A percentile compares a stretch with the other conserved stretches of the same genome.
These are phyloP conservation scores for Podarcis raffonei DNA, from an alignment of 2,113 vertebrate species.

Conservation along the genomic window DNA sequence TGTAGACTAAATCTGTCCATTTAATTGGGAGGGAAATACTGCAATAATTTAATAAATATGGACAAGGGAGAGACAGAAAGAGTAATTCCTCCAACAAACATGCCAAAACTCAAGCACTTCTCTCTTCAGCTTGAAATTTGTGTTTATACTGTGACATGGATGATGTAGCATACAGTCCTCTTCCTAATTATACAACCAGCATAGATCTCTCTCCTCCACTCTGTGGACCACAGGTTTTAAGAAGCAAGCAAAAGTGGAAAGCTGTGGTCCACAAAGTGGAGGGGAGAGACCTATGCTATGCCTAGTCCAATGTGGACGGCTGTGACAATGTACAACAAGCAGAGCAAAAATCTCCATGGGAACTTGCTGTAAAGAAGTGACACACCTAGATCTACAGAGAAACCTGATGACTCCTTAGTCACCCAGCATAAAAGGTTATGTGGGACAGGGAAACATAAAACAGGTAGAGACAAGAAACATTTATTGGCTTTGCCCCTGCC, in stretches of 20 bases:
- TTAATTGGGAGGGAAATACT: background rate
- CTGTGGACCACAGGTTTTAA: background rate
- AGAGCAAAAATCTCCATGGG: no score
- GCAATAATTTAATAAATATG: slow-evolving; percentile 21
- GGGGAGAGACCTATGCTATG: no score
- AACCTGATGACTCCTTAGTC: no score
- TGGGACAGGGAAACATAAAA: no score
- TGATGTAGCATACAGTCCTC: background rate
- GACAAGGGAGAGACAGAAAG: background rate
- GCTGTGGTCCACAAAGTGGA: no score
- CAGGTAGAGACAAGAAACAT: background rate
- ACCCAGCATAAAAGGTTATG: no score
- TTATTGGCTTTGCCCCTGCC: background rate
- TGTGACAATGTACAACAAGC: background rate
- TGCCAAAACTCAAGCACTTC: background rate
- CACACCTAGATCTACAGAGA: no score
- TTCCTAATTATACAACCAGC: background rate
- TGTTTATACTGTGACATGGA: background rate
- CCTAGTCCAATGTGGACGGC: background rate
- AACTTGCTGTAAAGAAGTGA: no score
- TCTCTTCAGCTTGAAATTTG: background rate
- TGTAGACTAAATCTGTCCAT: background rate
- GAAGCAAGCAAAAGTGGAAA: no score
- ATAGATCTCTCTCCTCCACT: background rate
- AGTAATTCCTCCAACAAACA: background rate